Evolutionary conservation across 2,888 invertebrate genomes (phyloP).

Genomic region (Lasius fuliginosus): DNA sequence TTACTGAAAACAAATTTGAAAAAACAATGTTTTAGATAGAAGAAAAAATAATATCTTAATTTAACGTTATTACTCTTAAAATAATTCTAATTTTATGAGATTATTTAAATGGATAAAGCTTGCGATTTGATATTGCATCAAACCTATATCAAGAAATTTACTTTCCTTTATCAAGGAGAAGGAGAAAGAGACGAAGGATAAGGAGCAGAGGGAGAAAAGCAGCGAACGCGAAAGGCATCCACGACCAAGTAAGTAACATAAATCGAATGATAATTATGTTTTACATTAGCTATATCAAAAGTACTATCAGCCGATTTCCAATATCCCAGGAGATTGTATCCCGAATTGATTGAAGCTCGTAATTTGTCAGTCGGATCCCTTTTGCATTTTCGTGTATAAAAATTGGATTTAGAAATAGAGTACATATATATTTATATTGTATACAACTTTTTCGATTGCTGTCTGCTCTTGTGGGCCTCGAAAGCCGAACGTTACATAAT

Average conservation of each 20-base stretch:
- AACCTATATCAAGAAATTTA: not conserved
- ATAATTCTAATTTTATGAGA: not conserved
- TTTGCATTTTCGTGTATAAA: constrained; percentile 81
- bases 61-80: not conserved
- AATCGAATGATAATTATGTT: constrained; percentile 57
- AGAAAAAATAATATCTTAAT: not conserved
- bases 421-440: constrained; percentile 58
- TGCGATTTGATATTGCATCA: not conserved
- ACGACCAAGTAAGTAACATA: constrained; percentile 85
- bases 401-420: constrained; percentile 65
- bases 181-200: constrained; percentile 82
- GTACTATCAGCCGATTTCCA: constrained; percentile 64
- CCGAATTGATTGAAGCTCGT: constrained; percentile 67
- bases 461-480: constrained; percentile 78
- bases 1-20: not conserved
- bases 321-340: constrained; percentile 58
- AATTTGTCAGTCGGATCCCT: constrained; percentile 64
- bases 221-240: constrained; percentile 84
- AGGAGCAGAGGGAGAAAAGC: constrained; percentile 82
- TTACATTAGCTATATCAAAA: constrained; percentile 24
- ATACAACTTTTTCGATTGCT: constrained; percentile 75
- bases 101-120: not conserved
- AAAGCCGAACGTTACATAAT: constrained; percentile 62
- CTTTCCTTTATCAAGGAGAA: constrained; percentile 78
- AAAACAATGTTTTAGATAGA: not conserved